Percentiles rank a stretch among this genome's conserved stretches.
phyloP scores from a whole-genome alignment of 2,888 invertebrate species.

The Actias luna region DNA sequence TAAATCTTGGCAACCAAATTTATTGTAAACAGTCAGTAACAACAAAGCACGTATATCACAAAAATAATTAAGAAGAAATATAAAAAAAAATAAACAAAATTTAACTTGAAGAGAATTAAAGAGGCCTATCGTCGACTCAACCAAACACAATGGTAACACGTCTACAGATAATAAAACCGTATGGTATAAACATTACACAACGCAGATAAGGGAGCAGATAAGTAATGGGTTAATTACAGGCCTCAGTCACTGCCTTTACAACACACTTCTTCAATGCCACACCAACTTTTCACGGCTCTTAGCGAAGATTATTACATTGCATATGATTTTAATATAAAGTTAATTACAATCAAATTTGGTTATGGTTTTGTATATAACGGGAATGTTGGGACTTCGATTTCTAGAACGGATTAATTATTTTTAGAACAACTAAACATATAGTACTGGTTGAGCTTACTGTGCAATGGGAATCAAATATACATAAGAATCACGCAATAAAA shows the following conservation, averaged over 20 bases:
- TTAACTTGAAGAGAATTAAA: background rate
- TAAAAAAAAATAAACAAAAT: background rate
- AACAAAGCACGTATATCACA: background rate
- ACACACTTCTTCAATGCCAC: conserved; percentile 10
- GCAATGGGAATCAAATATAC: too few relatives aligned
- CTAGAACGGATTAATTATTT: too few relatives aligned
- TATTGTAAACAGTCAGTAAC: background rate
- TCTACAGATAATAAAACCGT: conserved; percentile 25
- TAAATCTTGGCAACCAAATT: background rate
- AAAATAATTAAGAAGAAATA: background rate
- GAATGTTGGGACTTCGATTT: too few relatives aligned
- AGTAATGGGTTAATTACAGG: conserved; percentile 21
- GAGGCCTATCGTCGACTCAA: background rate
- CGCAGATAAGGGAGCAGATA: conserved; percentile 36
- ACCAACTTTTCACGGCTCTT: background rate
- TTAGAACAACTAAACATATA: too few relatives aligned
- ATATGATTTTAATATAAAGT: too few relatives aligned
- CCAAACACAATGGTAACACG: conserved; percentile 12
- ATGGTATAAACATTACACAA: conserved; percentile 21
- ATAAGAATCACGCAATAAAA: too few relatives aligned
- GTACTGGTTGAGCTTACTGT: too few relatives aligned
- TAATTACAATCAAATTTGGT: too few relatives aligned
- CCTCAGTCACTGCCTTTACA: conserved; percentile 8
- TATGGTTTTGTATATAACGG: too few relatives aligned
- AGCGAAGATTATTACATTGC: background rate